Evolutionary conservation across 2,113 vertebrate genomes (phyloP).

Genomic region (Seriola dumerili): DNA sequence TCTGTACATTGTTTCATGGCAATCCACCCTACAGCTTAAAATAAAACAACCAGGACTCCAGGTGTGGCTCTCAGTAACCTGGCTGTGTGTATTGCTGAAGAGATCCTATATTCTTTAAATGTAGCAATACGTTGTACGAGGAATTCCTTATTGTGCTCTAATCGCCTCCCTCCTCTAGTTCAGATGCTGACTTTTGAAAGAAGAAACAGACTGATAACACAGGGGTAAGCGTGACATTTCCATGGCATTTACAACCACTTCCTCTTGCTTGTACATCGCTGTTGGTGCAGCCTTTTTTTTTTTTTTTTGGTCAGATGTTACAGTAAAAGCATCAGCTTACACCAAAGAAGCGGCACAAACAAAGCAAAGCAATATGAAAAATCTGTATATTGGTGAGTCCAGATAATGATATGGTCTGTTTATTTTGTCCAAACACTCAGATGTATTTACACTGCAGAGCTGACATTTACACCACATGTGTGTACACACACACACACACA

Average conservation of each 20-base stretch:
- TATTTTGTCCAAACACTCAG: neutral
- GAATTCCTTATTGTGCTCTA: neutral
- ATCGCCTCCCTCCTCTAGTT: neutral
- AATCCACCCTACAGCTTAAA: neutral
- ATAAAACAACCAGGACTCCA: neutral
- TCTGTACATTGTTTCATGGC: neutral
- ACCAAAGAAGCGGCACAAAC: neutral
- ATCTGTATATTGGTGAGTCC: neutral
- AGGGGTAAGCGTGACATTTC: neutral
- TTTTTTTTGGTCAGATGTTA: neutral
- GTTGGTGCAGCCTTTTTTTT: too few relatives aligned
- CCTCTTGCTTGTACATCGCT: neutral
- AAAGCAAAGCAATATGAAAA: neutral
- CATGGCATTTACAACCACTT: neutral
- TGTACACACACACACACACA: slow-evolving; percentile 7
- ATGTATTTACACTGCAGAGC: neutral
- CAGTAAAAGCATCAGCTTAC: neutral
- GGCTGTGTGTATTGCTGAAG: neutral
- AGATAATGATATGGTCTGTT: neutral
- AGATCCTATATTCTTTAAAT: slow-evolving; percentile 1
- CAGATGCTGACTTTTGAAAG: neutral
- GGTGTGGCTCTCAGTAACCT: neutral
- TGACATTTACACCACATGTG: slow-evolving; percentile 45
- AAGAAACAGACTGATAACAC: neutral
- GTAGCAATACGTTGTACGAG: neutral